Base-by-base conservation (phyloP, 1,140 invertebrate species). In the fruit fly (Drosophila melanogaster) region DNA sequence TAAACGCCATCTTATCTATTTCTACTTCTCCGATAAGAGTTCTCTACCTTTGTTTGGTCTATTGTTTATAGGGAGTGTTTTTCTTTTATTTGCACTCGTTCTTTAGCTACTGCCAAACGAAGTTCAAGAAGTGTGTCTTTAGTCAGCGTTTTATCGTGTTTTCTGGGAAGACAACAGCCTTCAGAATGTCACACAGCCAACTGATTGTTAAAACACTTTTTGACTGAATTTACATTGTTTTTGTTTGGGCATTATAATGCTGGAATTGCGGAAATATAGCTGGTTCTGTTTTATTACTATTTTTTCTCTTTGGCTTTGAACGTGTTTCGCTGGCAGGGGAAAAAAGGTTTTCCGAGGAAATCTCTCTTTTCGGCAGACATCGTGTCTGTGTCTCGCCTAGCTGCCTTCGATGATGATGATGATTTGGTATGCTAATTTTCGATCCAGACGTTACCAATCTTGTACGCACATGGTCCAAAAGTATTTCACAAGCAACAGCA, bases 101-200 rank as follows among this genome's bases (percentile, higher is more conserved):
- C 57, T 49, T 49, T 11, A 35, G 38, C 58, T 64, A 64, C 57
- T 65, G 58, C 7, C n/a, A 15, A 19, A 14, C 11, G 24, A n/a
- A 26, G 10, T 40, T 11, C 37, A 24, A 67, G 38, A 76, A 71
- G 51, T 60, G 55, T 73, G 67, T 81, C 76, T 80, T 47, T 75
- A 66, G 75, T 86, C 81, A 72, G 58, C 67, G 43, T 35, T 77
- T 81, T 81, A 76, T 79, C 59, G 59, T 19, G 24, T 46, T 81
- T 86, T 76, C 74, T 43, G 44, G 59, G 69, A 86, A 60, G 43
- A 41, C 14, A 76, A 81, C 83, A 86, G 83, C 83, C 83, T 86
- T 86, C 83, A 86, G 83, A 86, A 86, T 83, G 79, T 87, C 83
- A 86, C 70, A 86, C 70, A 77, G 53, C 66, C 3, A 49, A 50